Evolutionary conservation across 2,113 vertebrate genomes (phyloP), one percentile per base, ranked within the genome.

Genomic region (Albula glossodonta): DNA sequence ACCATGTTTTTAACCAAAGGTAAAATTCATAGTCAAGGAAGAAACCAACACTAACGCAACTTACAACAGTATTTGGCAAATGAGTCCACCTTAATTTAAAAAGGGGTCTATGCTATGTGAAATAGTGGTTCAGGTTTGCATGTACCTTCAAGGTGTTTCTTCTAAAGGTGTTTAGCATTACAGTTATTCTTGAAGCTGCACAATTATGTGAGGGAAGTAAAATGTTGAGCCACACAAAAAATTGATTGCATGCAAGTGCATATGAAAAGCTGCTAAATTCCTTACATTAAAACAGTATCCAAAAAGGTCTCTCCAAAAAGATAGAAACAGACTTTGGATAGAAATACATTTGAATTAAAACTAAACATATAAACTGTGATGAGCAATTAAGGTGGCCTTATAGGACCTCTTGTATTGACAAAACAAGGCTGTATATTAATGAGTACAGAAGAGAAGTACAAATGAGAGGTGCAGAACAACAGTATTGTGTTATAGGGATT

Each of bases 11-110:
- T 31, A 74, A 22, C n/a, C 22, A 74, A 74, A 74, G 70, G 17
- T 74, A 74, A 74, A 31, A 2, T 8, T 9, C 70, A 74, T 11
- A 74, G 25, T n/a, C 52, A 10, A 15, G 22, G 25, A 79, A 51
- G 53, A 78, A 85, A 56, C 51, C 52, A 79, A 60, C 77, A 60
- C 84, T 49, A 80, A 48, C n/a, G 53, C 53, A 9, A 56, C 53
- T 56, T 41, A 41, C 31, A 1, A 74, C 70, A 74, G 22, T 74
- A 74, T 74, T 31, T 25, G 22, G 31, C 19, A 22, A 74, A 25
- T n/a, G 8, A 19, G 31, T n/a, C 70, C 22, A 22, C n/a, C 70
- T 74, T n/a, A 31, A 31, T 22, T 3, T 5, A 74, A 74, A 74
- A 74, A 10, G 70, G 70, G 8, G n/a, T 6, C 5, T n/a, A 25